phyloP scores from a whole-genome alignment of 2,797 vertebrate species.

The Gephyroberyx darwinii region DNA sequence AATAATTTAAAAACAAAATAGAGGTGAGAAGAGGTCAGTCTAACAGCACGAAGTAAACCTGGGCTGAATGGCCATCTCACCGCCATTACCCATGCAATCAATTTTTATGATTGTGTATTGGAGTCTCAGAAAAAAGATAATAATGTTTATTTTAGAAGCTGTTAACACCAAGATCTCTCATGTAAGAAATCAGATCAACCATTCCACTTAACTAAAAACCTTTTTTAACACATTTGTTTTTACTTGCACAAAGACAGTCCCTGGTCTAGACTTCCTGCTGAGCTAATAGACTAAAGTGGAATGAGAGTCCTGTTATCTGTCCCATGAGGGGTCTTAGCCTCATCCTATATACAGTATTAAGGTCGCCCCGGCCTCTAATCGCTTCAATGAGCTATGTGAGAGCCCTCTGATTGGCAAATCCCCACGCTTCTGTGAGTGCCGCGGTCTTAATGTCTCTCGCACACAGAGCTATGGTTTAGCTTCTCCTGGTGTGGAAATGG shows the following conservation, averaged over 20 bases:
- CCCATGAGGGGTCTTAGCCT: slow-evolving; percentile 47
- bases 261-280: slow-evolving; percentile 15
- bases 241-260: slow-evolving; percentile 2
- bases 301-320: slow-evolving; percentile 52
- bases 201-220: neutral
- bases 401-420: slow-evolving; percentile 68
- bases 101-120: neutral
- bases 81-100: slow-evolving; percentile 12
- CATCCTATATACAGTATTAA: slow-evolving; percentile 64
- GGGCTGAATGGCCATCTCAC: neutral
- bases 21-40: neutral
- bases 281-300: slow-evolving; percentile 44
- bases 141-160: neutral
- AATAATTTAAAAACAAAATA: slow-evolving; percentile 18
- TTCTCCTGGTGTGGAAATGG: slow-evolving; percentile 35
- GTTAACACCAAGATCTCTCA: neutral
- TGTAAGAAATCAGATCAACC: slow-evolving; percentile 4
- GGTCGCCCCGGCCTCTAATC: slow-evolving; percentile 66
- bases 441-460: slow-evolving; percentile 64
- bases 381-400: slow-evolving; percentile 69
- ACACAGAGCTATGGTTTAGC: slow-evolving; percentile 37
- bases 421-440: slow-evolving; percentile 53
- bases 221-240: slow-evolving; percentile 22
- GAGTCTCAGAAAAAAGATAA: neutral
- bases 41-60: slow-evolving; percentile 12